These are phyloP conservation scores for Astur gentilis DNA, from an alignment of 2,113 vertebrate species.

Conservation along the genomic window DNA sequence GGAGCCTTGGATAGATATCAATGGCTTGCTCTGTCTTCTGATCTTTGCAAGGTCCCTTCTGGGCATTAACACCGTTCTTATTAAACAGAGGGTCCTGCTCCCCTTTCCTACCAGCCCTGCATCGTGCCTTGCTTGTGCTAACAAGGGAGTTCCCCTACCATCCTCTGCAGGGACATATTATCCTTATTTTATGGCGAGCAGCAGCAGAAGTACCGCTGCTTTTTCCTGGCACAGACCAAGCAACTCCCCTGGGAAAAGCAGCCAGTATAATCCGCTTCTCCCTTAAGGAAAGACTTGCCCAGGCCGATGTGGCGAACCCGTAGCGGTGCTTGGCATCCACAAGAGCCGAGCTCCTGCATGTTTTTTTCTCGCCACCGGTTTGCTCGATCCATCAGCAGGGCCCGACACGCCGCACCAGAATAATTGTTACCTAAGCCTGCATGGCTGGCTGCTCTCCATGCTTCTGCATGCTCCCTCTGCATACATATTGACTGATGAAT, in stretches of 20 bases:
- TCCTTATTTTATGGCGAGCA: neutral
- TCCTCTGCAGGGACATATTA: neutral
- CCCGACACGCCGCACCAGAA: rapidly evolving
- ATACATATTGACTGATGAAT: slow-evolving; percentile 27
- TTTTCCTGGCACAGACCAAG: neutral
- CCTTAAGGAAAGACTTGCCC: neutral
- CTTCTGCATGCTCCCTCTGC: neutral
- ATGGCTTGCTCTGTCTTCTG: neutral
- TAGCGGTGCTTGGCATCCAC: rapidly evolving
- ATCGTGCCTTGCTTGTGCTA: neutral
- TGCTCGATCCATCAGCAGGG: neutral
- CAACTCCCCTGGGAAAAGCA: neutral
- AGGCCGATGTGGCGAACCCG: neutral
- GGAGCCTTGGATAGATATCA: neutral
- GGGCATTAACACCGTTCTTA: neutral
- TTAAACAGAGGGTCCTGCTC: neutral
- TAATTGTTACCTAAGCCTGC: neutral
- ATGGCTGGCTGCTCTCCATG: neutral
- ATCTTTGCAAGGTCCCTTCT: neutral
- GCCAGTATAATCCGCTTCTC: neutral
- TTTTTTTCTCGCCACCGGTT: rapidly evolving
- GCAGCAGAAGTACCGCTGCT: neutral
- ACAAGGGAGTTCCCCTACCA: neutral
- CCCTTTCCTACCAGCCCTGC: neutral
- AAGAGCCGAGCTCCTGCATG: neutral